Conservation (phyloP, 1,140 invertebrate species). For the Drosophila parvula region DNA sequence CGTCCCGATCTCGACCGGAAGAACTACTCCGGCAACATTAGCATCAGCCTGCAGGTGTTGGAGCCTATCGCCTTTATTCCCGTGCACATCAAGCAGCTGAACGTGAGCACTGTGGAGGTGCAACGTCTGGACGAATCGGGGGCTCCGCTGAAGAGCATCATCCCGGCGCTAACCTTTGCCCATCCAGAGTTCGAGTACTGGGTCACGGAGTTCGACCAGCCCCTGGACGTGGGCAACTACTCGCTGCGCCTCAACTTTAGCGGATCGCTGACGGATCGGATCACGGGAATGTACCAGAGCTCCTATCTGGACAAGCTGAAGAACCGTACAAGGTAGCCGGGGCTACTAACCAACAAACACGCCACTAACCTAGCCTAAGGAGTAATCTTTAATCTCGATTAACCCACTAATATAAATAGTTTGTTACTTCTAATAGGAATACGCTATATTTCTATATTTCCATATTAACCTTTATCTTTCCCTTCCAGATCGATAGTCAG, state of each 20-base stretch:
- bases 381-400: neutral
- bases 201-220: constrained; percentile 86
- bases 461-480: neutral
- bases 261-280: constrained; percentile 88
- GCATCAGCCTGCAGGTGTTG: constrained; percentile 88
- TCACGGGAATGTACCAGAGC: constrained; percentile 92
- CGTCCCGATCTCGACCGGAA: constrained; percentile 89
- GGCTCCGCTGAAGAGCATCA: constrained; percentile 44
- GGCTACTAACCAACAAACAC: constrained; percentile 27
- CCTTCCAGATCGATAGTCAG: constrained; percentile 91
- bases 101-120: constrained; percentile 66
- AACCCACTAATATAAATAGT: neutral
- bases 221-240: constrained; percentile 87
- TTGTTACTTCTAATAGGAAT: too few species aligned
- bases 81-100: constrained; percentile 88
- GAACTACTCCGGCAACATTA: constrained; percentile 89
- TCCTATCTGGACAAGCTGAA: constrained; percentile 87
- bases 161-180: constrained; percentile 83
- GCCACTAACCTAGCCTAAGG: constrained; percentile 13
- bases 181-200: constrained; percentile 88
- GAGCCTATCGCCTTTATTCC: constrained; percentile 87
- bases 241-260: constrained; percentile 88
- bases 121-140: constrained; percentile 61
- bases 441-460: too few species aligned
- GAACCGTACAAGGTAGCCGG: constrained; percentile 86